A percentile compares a stretch with the other conserved stretches of the same genome.
Conservation (phyloP, 2,113 vertebrate species). For the Rana temporaria region DNA sequence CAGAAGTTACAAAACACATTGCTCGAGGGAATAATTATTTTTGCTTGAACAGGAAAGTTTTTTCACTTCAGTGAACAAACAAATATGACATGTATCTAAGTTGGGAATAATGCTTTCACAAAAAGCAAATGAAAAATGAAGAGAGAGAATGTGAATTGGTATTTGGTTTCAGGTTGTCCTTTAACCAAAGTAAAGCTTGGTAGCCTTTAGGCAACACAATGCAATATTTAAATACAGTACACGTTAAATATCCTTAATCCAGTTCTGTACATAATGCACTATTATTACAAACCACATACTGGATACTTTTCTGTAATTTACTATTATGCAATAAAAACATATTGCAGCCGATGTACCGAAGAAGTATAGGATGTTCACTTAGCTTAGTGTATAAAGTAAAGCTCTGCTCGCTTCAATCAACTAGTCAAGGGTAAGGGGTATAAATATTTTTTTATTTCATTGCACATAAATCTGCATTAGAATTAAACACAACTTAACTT, state of each 20-base stretch:
- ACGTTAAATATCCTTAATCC: not conserved
- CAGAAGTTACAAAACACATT: slow-evolving; percentile 26
- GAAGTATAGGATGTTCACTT: too few species aligned
- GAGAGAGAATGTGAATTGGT: not conserved
- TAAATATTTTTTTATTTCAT: too few species aligned
- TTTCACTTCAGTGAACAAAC: slow-evolving; percentile 11
- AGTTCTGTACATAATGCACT: too few species aligned
- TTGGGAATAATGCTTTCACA: not conserved
- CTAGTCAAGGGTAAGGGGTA: too few species aligned
- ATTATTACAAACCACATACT: too few species aligned
- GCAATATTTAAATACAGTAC: not conserved
- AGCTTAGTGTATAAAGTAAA: too few species aligned
- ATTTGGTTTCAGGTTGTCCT: slow-evolving; percentile 5
- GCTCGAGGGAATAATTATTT: slow-evolving; percentile 2
- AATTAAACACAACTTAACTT: too few species aligned
- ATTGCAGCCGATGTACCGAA: too few species aligned
- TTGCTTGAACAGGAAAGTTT: slow-evolving; percentile 24
- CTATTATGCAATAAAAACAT: too few species aligned
- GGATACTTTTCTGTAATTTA: too few species aligned
- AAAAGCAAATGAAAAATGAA: not conserved
- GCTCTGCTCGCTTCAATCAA: too few species aligned
- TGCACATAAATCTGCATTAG: too few species aligned
- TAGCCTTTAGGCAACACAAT: not conserved
- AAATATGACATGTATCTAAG: slow-evolving; percentile 30
- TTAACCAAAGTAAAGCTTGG: slow-evolving; percentile 8